phyloP scores from a whole-genome alignment of 2,888 invertebrate genomes.

The Aproaerema taeniolella region DNA sequence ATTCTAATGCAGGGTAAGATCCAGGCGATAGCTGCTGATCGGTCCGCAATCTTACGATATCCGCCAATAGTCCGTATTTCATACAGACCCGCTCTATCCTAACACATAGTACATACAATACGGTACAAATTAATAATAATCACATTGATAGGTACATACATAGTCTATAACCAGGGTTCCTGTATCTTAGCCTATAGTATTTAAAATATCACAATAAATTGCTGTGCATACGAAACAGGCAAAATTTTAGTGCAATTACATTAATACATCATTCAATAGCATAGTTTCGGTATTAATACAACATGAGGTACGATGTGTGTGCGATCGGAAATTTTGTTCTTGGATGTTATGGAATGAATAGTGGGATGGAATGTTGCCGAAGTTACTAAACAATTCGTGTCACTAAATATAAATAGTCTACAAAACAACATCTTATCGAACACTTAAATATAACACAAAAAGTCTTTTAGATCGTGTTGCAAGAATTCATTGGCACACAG shows the following conservation, averaged over 20 bases:
- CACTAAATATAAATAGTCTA: too few species aligned
- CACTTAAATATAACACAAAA: too few species aligned
- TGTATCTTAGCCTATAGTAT: slow-evolving; percentile 70
- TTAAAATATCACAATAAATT: slow-evolving; percentile 79
- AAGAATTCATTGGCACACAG: too few species aligned
- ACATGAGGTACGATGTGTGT: too few species aligned
- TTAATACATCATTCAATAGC: slow-evolving; percentile 54
- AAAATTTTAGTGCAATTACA: slow-evolving; percentile 76
- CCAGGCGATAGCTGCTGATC: slow-evolving; percentile 29
- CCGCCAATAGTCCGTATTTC: slow-evolving; percentile 44
- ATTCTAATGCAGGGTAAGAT: slow-evolving; percentile 26
- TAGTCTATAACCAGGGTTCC: slow-evolving; percentile 65
- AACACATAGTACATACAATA: slow-evolving; percentile 33
- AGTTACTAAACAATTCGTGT: too few species aligned
- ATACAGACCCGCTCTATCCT: slow-evolving; percentile 45
- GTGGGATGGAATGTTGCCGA: too few species aligned
- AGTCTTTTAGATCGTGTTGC: too few species aligned
- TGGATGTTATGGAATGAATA: too few species aligned
- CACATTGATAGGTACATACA: slow-evolving; percentile 62
- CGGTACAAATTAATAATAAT: slow-evolving; percentile 48
- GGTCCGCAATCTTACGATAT: slow-evolving; percentile 41
- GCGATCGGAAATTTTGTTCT: too few species aligned
- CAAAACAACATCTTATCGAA: too few species aligned
- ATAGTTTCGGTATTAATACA: slow-evolving; percentile 50
- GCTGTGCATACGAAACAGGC: slow-evolving; percentile 78